A percentile compares a stretch with the other conserved stretches of the same genome.
These are phyloP conservation scores for Agrenia bidenticulata DNA, from an alignment of 2,888 invertebrate species.

Conservation along the genomic window DNA sequence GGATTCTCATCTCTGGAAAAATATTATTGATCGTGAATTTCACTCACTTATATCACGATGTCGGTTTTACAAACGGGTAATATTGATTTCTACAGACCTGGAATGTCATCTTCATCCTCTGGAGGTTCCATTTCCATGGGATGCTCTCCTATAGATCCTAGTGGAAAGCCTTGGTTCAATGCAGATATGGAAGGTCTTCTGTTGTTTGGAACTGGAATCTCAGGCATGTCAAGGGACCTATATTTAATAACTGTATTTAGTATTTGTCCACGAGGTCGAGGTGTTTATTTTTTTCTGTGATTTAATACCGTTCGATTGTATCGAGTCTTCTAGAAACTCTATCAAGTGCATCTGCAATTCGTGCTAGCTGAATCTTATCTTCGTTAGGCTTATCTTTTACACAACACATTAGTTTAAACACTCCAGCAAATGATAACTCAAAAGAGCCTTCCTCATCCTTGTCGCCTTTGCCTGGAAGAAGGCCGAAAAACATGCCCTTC, in stretches of 20 bases:
- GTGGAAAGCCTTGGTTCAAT: too few relatives aligned
- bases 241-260: background rate
- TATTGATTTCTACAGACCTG: background rate
- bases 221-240: too few relatives aligned
- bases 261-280: conserved; percentile 17
- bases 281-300: background rate
- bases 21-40: too few relatives aligned
- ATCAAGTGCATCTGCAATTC: conserved; percentile 57
- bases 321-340: conserved; percentile 58
- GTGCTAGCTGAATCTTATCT: conserved; percentile 58
- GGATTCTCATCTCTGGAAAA: conserved; percentile 17
- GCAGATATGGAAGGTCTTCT: too few relatives aligned
- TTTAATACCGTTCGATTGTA: conserved; percentile 56
- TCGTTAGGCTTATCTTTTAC: conserved; percentile 58
- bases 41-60: too few relatives aligned
- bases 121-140: too few relatives aligned
- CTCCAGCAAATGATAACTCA: conserved; percentile 61
- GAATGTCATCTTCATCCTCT: background rate
- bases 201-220: too few relatives aligned
- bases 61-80: too few relatives aligned
- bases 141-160: too few relatives aligned
- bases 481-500: conserved; percentile 55
- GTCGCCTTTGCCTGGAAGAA: conserved; percentile 42
- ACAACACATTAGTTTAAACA: conserved; percentile 63
- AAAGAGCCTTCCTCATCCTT: conserved; percentile 59